Conservation (phyloP, 2,113 vertebrate genomes). For the Chitala chitala region DNA sequence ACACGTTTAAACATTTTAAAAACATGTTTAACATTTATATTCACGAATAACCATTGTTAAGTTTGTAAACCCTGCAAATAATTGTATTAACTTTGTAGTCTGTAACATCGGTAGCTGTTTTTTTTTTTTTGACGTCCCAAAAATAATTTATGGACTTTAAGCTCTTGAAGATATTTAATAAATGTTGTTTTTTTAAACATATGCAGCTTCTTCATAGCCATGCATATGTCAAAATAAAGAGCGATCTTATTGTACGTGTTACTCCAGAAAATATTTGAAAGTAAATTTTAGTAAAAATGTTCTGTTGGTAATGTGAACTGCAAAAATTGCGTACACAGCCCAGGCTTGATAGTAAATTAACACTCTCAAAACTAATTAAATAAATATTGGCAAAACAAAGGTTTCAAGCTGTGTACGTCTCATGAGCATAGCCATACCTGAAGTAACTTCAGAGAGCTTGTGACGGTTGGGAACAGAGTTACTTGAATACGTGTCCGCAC, state of each 20-base stretch:
- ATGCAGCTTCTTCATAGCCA: too few relatives aligned
- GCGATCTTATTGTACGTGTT: not conserved
- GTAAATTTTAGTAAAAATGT: not conserved
- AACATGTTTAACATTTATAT: not conserved
- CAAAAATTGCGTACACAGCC: slow-evolving; percentile 72
- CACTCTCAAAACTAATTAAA: slow-evolving; percentile 46
- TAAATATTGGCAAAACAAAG: too few relatives aligned
- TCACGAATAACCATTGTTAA: not conserved
- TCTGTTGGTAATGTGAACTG: slow-evolving; percentile 48
- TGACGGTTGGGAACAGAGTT: slow-evolving; percentile 85
- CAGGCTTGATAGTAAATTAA: slow-evolving; percentile 76
- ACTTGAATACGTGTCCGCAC: slow-evolving; percentile 94
- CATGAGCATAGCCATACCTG: slow-evolving; percentile 91
- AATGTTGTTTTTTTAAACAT: not conserved
- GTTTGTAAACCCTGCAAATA: not conserved
- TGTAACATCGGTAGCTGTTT: not conserved
- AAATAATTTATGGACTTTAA: not conserved
- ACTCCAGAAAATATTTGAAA: not conserved
- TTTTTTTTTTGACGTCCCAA: not conserved
- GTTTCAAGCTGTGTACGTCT: slow-evolving; percentile 71
- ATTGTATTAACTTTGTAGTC: not conserved
- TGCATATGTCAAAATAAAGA: too few relatives aligned
- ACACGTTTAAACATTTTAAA: not conserved
- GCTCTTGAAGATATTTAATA: not conserved
- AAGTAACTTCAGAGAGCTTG: slow-evolving; percentile 75